Percentiles rank a stretch among this genome's conserved stretches.
phyloP scores from a whole-genome alignment of 2,888 invertebrate species.

The Idaea straminata region DNA sequence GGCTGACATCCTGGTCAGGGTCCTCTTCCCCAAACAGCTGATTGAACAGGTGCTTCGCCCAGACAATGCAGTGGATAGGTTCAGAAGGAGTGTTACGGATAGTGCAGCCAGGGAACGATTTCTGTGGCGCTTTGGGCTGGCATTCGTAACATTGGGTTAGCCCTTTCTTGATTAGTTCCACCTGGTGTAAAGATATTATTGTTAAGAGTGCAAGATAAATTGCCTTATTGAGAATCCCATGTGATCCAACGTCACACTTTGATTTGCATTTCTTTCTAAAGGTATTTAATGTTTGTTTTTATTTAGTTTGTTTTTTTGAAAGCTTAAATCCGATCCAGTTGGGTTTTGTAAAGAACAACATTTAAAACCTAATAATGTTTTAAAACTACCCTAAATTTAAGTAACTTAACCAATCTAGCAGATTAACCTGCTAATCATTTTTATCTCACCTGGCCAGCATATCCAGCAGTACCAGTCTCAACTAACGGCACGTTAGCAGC shows the following conservation, averaged over 20 bases:
- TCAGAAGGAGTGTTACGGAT: constrained; percentile 99
- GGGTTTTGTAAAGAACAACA: no score
- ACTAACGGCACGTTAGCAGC: constrained; percentile 96
- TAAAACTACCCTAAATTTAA: no score
- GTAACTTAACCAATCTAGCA: no score
- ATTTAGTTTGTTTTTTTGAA: no score
- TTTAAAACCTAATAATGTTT: no score
- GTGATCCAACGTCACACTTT: no score
- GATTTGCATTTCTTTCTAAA: no score
- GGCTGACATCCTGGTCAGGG: constrained; percentile 97
- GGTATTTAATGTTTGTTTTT: no score
- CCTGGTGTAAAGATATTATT: constrained; percentile 52
- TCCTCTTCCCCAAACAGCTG: constrained; percentile 98
- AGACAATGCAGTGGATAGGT: constrained; percentile 99
- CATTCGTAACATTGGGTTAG: constrained; percentile 98
- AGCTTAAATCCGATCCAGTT: no score
- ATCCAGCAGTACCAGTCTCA: constrained; percentile 98
- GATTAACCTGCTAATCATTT: not conserved
- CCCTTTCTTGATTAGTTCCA: constrained; percentile 92
- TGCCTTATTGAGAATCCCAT: no score
- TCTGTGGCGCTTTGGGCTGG: constrained; percentile 93
- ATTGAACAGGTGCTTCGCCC: constrained; percentile 99
- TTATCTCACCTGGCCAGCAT: constrained; percentile 89
- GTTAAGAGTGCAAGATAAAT: not conserved
- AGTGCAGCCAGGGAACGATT: constrained; percentile 98